Base-by-base conservation (phyloP, 1,140 invertebrate species). In the Ladona fulva region DNA sequence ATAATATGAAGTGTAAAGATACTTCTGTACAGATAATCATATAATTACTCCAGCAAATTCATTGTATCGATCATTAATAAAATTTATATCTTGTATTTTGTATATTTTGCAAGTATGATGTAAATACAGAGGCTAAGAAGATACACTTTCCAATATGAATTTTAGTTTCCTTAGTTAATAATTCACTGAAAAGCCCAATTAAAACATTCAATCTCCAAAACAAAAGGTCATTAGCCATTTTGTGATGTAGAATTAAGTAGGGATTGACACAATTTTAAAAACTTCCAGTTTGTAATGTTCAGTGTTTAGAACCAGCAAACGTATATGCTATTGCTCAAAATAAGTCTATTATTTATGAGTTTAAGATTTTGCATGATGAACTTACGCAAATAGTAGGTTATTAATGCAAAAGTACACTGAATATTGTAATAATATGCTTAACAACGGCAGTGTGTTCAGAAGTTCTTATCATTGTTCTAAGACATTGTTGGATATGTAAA, bases 51-150 rank as follows among this genome's bases (percentile, higher is more conserved):
- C 52, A 6, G 52, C 29, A 37, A 37, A 37, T 66, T 66, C 52
- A 66, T 66, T 66, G 52, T 66, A 66, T 66, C 12, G n/a, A 66
- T 66, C 52, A 66, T 66, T 66, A 66, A 66, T 66, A 66, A 12
- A 66, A 66, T 66, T 66, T 66, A 66, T 66, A 66, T 22, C 52
- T 66, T 66, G 52, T 66, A 66, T 66, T 66, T 66, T 66, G 52
- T 66, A 66, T 66, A 66, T 66, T 66, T 66, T 66, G 52, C 52
- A 19, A 66, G 52, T 66, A 1, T 12, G 16, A 16, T 66, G 52
- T 66, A 66, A 66, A 66, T 66, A 66, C 52, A 66, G 52, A 66
- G n/a, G 52, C 52, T 66, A 22, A 19, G 29, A 37, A 37, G 29
- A 5, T 37, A 37, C 29, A 37, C 29, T 37, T 1, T 66, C 52